These are phyloP conservation scores for Polypedilum pembai DNA, from an alignment of 1,140 invertebrate genomes.

Conservation along the genomic window DNA sequence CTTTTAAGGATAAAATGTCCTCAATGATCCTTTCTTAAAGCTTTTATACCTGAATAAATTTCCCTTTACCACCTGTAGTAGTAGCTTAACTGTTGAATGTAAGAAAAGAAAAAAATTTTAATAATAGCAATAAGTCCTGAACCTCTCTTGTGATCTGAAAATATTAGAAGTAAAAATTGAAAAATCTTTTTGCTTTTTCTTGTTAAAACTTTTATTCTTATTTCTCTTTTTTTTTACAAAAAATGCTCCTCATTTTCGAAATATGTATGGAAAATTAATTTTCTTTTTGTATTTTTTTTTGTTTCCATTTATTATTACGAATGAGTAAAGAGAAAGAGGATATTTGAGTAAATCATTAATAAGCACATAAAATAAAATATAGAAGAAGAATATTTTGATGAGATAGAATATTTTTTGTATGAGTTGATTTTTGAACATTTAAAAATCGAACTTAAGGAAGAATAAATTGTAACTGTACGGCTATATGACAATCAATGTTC, in stretches of 20 bases:
- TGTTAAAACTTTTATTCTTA: slow-evolving; percentile 20
- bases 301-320: neutral
- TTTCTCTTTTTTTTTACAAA: neutral
- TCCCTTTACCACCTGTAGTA: too few species aligned
- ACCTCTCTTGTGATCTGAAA: slow-evolving; percentile 10
- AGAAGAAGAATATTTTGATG: neutral
- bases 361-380: neutral
- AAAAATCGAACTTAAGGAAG: neutral
- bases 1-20: too few species aligned
- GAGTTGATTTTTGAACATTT: neutral
- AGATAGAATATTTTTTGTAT: neutral
- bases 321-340: too few species aligned
- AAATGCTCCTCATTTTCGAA: neutral
- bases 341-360: too few species aligned
- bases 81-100: too few species aligned
- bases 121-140: too few species aligned
- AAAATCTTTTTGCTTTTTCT: neutral
- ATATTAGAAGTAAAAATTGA: neutral
- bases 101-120: too few species aligned
- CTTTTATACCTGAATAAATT: too few species aligned
- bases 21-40: too few species aligned
- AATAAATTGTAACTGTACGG: slow-evolving; percentile 1
- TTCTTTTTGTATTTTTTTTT: neutral
- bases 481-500: slow-evolving; percentile 18
- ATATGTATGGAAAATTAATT: too few species aligned